These are phyloP conservation scores for Pardalotus punctatus DNA, from an alignment of 2,113 vertebrate species.

Conservation along the genomic window DNA sequence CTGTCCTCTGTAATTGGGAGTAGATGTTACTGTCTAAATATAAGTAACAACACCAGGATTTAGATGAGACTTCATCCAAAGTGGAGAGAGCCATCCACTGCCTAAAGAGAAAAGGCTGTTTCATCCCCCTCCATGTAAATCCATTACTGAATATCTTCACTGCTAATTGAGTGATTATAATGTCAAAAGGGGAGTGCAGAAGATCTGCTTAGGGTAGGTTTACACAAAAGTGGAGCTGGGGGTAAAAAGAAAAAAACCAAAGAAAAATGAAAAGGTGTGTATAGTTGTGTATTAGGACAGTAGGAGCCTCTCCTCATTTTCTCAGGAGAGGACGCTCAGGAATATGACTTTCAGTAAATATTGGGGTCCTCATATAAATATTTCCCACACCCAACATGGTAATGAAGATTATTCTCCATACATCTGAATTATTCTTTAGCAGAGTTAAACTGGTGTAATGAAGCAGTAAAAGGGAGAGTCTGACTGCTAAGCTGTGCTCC, in stretches of 20 bases:
- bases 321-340: not conserved
- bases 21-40: not conserved
- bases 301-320: rapidly evolving
- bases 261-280: not conserved
- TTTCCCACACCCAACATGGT: not conserved
- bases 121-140: not conserved
- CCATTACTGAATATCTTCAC: not conserved
- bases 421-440: not conserved
- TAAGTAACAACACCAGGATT: not conserved
- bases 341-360: not conserved
- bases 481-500: not conserved
- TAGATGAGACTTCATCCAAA: not conserved
- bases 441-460: not conserved
- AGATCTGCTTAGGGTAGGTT: not conserved
- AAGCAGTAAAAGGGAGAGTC: not conserved
- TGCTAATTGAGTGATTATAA: not conserved
- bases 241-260: not conserved
- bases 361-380: not conserved
- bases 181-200: not conserved
- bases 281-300: not conserved
- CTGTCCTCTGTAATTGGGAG: not conserved
- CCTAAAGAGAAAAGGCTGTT: not conserved
- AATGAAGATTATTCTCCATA: not conserved
- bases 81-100: not conserved
- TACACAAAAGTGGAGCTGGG: not conserved